These are phyloP conservation scores for Columbina picui DNA, from an alignment of 2,113 vertebrate genomes.

Conservation along the genomic window DNA sequence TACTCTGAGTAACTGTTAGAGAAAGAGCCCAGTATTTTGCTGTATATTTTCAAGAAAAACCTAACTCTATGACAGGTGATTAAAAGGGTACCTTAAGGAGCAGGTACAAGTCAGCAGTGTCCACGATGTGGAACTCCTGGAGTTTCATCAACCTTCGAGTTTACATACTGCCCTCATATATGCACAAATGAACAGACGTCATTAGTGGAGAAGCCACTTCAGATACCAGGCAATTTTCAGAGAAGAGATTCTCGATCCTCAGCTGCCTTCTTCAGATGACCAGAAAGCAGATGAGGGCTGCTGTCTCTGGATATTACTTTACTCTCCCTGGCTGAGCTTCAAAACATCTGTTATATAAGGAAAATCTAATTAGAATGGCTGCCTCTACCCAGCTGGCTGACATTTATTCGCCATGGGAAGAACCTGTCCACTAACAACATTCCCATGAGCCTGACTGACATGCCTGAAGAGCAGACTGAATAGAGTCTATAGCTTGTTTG, in stretches of 20 bases:
- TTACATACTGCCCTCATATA: background rate
- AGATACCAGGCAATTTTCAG: background rate
- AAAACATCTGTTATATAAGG: slow-evolving; percentile 20
- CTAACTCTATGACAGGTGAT: background rate
- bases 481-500: background rate
- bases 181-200: background rate
- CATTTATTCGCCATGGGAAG: slow-evolving; percentile 32
- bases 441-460: slow-evolving; percentile 25
- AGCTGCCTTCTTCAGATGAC: background rate
- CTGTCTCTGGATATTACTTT: background rate
- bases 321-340: background rate
- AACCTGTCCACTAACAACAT: slow-evolving; percentile 32
- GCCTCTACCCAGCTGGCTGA: background rate
- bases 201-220: background rate
- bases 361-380: background rate
- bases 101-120: background rate
- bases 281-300: background rate
- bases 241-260: background rate
- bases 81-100: background rate
- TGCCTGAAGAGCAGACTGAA: background rate
- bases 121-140: background rate
- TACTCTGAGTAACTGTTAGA: background rate
- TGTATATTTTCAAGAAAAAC: background rate
- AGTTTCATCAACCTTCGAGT: background rate
- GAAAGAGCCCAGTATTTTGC: background rate